Conservation (phyloP, 2,797 vertebrate species). For the Psittacula echo region DNA sequence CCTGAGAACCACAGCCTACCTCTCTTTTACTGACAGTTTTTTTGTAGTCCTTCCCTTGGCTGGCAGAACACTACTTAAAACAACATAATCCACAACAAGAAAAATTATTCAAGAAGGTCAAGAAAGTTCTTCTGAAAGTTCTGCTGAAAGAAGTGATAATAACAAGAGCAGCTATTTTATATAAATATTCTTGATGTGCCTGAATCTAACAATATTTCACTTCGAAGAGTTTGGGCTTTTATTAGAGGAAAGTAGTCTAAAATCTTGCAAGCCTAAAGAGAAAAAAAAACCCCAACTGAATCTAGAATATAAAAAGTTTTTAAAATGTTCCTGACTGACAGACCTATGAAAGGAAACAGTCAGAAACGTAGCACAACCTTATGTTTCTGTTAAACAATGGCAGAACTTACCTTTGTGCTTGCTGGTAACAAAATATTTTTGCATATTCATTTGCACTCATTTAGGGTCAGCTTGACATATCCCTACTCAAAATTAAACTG, state of each 20-base stretch:
- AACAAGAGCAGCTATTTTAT: not conserved
- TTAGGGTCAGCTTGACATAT: not conserved
- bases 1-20: not conserved
- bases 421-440: not conserved
- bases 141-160: not conserved
- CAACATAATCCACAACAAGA: not conserved
- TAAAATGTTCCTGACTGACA: not conserved
- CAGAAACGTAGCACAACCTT: not conserved
- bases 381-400: too few species aligned
- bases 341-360: not conserved
- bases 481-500: not conserved
- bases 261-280: not conserved
- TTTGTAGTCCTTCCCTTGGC: not conserved
- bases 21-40: not conserved
- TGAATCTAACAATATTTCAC: not conserved
- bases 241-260: not conserved
- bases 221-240: not conserved
- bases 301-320: not conserved
- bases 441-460: not conserved
- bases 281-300: not conserved
- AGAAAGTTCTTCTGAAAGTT: not conserved
- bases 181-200: not conserved
- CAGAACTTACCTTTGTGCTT: not conserved
- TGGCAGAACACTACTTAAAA: not conserved
- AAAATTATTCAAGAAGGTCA: not conserved